A percentile compares a stretch with the other conserved stretches of the same genome.
These are phyloP conservation scores for Leucophenga maculata DNA, from an alignment of 2,888 invertebrate species.

Conservation along the genomic window DNA sequence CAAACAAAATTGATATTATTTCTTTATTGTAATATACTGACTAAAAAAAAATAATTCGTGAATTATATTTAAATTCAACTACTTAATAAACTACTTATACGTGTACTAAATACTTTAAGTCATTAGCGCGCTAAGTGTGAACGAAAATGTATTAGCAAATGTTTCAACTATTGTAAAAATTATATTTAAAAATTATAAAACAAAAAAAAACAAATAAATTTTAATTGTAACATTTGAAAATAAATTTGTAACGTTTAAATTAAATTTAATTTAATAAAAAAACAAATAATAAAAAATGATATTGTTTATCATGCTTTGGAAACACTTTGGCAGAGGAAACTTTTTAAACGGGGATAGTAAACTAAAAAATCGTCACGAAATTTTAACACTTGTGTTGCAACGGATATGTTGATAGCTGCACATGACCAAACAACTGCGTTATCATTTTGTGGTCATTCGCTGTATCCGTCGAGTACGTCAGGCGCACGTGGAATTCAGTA, in stretches of 20 bases:
- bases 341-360: too few species aligned
- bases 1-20: constrained; percentile 31
- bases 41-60: constrained; percentile 19
- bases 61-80: not conserved
- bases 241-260: constrained; percentile 45
- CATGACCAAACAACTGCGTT: too few species aligned
- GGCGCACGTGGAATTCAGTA: too few species aligned
- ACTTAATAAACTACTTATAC: too few species aligned
- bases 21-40: constrained; percentile 15
- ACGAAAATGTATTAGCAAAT: constrained; percentile 52
- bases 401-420: too few species aligned
- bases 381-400: too few species aligned
- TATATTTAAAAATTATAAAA: constrained; percentile 23
- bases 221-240: constrained; percentile 30
- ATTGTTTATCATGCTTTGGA: not conserved
- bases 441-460: too few species aligned
- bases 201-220: too few species aligned
- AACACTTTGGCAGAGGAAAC: too few species aligned
- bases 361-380: too few species aligned
- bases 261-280: constrained; percentile 44
- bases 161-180: constrained; percentile 54
- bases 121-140: constrained; percentile 59
- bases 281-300: constrained; percentile 40
- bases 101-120: constrained; percentile 44
- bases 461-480: too few species aligned